These are phyloP conservation scores for Baccha elongata DNA, from an alignment of 2,888 invertebrate species.

Conservation along the genomic window DNA sequence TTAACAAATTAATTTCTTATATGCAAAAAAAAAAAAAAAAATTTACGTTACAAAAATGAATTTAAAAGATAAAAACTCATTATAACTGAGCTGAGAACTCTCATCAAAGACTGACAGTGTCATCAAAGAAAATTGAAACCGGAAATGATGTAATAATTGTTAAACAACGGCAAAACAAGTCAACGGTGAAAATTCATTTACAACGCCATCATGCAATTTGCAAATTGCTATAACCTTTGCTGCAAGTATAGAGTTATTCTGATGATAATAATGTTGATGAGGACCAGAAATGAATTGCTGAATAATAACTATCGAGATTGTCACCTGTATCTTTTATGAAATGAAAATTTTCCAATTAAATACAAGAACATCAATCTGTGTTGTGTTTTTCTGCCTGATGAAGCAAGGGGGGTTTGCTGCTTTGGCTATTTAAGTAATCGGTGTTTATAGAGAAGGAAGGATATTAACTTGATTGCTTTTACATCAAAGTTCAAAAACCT, in stretches of 20 bases:
- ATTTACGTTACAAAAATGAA: not conserved
- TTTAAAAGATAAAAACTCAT: not conserved
- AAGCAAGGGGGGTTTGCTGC: no score
- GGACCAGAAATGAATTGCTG: constrained; percentile 3
- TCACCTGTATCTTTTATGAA: constrained; percentile 37
- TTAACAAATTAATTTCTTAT: constrained; percentile 6
- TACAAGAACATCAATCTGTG: constrained; percentile 26
- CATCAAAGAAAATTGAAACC: constrained; percentile 4
- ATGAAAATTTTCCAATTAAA: constrained; percentile 56
- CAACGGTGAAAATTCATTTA: constrained; percentile 48
- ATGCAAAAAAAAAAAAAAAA: not conserved
- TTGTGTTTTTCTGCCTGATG: constrained; percentile 3
- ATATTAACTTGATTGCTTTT: no score
- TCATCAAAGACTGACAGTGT: not conserved
- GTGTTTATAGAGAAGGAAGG: no score
- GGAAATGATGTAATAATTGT: constrained; percentile 57
- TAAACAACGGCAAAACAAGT: constrained; percentile 39
- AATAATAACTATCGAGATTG: constrained; percentile 13
- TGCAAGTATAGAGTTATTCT: not conserved
- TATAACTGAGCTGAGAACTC: not conserved
- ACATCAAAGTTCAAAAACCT: not conserved
- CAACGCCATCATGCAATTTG: constrained; percentile 35
- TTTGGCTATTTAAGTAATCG: not conserved
- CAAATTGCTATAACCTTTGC: constrained; percentile 5
- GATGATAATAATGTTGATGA: not conserved